phyloP scores from a whole-genome alignment of 2,113 vertebrate species.

The Coreoperca whiteheadi region DNA sequence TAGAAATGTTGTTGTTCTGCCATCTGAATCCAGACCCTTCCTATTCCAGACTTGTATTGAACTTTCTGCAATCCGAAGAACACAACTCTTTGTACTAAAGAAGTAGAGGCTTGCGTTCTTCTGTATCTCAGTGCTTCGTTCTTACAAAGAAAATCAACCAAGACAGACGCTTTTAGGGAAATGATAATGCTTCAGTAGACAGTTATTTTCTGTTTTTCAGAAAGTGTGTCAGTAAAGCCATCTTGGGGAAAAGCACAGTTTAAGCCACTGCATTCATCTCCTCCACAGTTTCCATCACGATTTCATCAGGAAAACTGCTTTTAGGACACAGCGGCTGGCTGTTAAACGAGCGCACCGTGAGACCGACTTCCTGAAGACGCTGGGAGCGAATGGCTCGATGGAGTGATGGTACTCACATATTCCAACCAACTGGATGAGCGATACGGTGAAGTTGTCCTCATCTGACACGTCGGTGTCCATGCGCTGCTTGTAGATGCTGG shows the following conservation, averaged over 20 bases:
- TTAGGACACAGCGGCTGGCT: background rate
- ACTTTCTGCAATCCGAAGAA: too few species aligned
- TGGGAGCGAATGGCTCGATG: background rate
- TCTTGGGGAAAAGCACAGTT: background rate
- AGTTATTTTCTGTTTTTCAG: background rate
- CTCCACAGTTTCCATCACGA: conserved; percentile 11
- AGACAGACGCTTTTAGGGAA: background rate
- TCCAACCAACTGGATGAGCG: conserved; percentile 88
- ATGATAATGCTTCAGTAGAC: background rate
- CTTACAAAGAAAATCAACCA: too few species aligned
- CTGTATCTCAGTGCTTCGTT: too few species aligned
- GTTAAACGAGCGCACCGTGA: background rate
- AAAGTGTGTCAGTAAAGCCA: background rate
- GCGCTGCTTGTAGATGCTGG: conserved; percentile 81
- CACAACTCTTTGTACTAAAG: too few species aligned
- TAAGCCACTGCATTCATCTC: background rate
- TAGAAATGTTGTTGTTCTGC: too few species aligned
- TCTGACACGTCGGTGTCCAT: conserved; percentile 24
- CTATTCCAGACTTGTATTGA: too few species aligned
- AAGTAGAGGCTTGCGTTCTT: too few species aligned
- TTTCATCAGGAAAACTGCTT: conserved; percentile 19
- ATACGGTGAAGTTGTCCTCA: conserved; percentile 87
- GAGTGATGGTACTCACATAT: conserved; percentile 80
- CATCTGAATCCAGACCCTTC: too few species aligned
- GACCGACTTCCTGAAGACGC: background rate